Evolutionary conservation across 2,113 vertebrate genomes (phyloP).

Genomic region (Galbula dea): DNA sequence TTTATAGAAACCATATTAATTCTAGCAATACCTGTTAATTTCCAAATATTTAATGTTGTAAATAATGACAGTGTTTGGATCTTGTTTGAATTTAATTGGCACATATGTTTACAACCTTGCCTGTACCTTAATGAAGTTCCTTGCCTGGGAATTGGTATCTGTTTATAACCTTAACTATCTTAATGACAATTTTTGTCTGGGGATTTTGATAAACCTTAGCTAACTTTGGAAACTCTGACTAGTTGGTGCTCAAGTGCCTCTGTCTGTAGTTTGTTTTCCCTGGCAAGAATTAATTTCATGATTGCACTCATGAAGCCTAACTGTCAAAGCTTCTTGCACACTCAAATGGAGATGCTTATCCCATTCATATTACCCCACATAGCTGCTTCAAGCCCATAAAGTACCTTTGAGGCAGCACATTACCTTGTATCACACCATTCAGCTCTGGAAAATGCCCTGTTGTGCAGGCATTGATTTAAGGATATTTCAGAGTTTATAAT

Average conservation of each 20-base stretch:
- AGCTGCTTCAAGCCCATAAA: not conserved
- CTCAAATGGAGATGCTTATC: not conserved
- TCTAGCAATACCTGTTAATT: not conserved
- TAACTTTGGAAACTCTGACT: slow-evolving; percentile 28
- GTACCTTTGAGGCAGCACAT: not conserved
- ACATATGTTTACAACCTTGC: slow-evolving; percentile 20
- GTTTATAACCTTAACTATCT: slow-evolving; percentile 30
- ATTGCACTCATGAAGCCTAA: not conserved
- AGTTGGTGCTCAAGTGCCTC: not conserved
- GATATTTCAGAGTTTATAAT: not conserved
- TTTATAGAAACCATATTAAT: not conserved
- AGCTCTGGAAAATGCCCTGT: not conserved
- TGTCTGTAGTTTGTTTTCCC: not conserved
- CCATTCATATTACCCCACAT: not conserved
- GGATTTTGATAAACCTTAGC: slow-evolving; percentile 52
- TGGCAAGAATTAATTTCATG: slow-evolving; percentile 27
- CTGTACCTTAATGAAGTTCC: slow-evolving; percentile 34
- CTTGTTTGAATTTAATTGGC: slow-evolving; percentile 23
- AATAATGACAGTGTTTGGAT: not conserved
- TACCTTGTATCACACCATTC: not conserved
- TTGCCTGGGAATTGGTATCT: slow-evolving; percentile 51
- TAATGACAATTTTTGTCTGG: slow-evolving; percentile 49
- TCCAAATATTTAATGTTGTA: not conserved
- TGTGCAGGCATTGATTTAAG: not conserved
- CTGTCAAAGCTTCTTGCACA: not conserved